Evolutionary conservation across 2,113 vertebrate genomes (phyloP).

Genomic region (Acrocephalus arundinaceus): DNA sequence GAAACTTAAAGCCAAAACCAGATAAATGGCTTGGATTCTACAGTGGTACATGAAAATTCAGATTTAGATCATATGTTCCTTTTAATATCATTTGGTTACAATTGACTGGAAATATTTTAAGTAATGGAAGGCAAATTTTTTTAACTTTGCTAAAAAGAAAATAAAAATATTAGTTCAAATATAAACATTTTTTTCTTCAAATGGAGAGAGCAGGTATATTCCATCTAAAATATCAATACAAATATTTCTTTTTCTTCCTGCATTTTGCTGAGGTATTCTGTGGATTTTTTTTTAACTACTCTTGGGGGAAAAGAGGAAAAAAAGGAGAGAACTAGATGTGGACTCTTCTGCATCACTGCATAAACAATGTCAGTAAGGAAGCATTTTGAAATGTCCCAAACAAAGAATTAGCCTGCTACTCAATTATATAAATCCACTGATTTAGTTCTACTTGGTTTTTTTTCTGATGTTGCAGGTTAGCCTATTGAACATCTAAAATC

Average conservation of each 20-base stretch:
- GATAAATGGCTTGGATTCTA: slow-evolving; percentile 16
- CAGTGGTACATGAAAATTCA: background rate
- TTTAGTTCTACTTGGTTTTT: background rate
- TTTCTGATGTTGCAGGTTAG: background rate
- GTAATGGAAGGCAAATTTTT: background rate
- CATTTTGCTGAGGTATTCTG: background rate
- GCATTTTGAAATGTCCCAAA: background rate
- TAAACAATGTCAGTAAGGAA: background rate
- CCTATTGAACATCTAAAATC: background rate
- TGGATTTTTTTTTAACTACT: background rate
- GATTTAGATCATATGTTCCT: background rate
- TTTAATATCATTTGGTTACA: background rate
- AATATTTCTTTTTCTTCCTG: background rate
- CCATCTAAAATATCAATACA: background rate
- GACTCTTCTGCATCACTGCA: background rate
- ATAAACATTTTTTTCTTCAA: background rate
- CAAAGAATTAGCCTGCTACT: background rate
- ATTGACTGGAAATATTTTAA: background rate
- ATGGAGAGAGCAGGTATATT: background rate
- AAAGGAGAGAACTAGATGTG: background rate
- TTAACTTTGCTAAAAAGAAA: background rate
- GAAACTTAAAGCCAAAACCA: slow-evolving; percentile 33
- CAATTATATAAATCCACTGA: background rate
- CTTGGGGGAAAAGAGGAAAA: background rate
- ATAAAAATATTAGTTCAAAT: background rate